Evolutionary conservation across 2,113 vertebrate genomes (phyloP), one percentile per base, ranked within the genome.

Genomic region (Seriola aureovittata): DNA sequence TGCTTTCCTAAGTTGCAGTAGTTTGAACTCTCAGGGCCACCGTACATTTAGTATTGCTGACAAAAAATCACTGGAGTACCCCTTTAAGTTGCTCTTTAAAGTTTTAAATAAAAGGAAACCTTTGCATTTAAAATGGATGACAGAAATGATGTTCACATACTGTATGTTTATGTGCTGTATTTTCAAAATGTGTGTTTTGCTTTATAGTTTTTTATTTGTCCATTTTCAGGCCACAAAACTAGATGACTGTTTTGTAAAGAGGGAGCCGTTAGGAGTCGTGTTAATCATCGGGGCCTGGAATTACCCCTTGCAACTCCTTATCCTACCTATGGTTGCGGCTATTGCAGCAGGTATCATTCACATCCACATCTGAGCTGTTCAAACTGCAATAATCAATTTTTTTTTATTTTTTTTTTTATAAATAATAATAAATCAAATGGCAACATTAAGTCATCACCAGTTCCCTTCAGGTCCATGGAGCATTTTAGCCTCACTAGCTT

Each of bases 241-340:
- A 0, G 95, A 96, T 62, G 81, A 92, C 25, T 95, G 94, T 84
- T 95, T 90, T 66, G 70, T 96, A 0, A 92, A 81, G 48, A 91
- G 89, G 70, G 91, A 94, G 48, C 94, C 95, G 0, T 81, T 96
- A 4, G 95, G 95, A 23, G 93, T 96, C 0, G 95, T 96, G 44
- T 85, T 96, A 64, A 92, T 96, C 71, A 96, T 96, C 1, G 95
- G 92, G 0, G 42, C 95, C 0, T 96, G 95, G 95, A 96, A 96
- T 85, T 96, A 96, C 78, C 95, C 95, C 3, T 59, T 96, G 19
- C 95, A 96, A 0, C 93, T 96, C 1, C 81, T 94, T 8, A 0
- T 96, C 2, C 1, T 80, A 25, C 95, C 95, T 14, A 42, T 96
- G 78, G 68, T 95, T 42, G 93, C 52, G 42, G 95, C 95, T 81